A percentile compares a stretch with the other conserved stretches of the same genome.
These are phyloP conservation scores for Stegodyphus mimosarum DNA, from an alignment of 1,140 invertebrate genomes.

Conservation along the genomic window DNA sequence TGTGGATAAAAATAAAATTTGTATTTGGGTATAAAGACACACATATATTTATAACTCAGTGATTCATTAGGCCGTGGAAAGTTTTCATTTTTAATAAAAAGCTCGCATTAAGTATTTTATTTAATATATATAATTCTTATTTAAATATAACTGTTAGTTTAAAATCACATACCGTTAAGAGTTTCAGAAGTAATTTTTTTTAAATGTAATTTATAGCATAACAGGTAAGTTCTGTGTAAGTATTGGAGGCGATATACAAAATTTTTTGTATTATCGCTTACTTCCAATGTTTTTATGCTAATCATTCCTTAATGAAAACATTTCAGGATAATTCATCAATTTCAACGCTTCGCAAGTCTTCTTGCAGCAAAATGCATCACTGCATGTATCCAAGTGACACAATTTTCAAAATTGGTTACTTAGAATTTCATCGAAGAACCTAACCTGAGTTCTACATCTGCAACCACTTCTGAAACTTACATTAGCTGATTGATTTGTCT, in stretches of 20 bases:
- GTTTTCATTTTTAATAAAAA: no score
- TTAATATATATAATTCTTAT: neutral
- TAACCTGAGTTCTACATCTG: neutral
- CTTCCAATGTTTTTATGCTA: slow-evolving; percentile 19
- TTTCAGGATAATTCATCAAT: slow-evolving; percentile 40
- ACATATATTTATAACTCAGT: no score
- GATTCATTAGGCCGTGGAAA: no score
- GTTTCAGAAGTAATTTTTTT: neutral
- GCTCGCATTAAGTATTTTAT: no score
- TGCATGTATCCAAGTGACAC: neutral
- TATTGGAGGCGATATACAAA: neutral
- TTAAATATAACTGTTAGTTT: neutral
- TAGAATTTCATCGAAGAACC: neutral
- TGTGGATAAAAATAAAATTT: neutral
- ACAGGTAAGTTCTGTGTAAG: neutral
- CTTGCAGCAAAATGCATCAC: neutral
- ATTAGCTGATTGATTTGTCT: neutral
- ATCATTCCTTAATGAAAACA: slow-evolving; percentile 33
- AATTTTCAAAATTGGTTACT: slow-evolving; percentile 13
- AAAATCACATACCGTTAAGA: neutral
- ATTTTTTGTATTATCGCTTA: neutral
- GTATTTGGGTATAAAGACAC: neutral
- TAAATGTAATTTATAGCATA: no score
- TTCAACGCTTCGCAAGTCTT: slow-evolving; percentile 27
- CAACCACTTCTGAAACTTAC: neutral